Percentiles rank a stretch among this genome's conserved stretches.
Evolutionary conservation across 2,797 vertebrate genomes (phyloP).

Genomic region (Lutjanus campechanus): DNA sequence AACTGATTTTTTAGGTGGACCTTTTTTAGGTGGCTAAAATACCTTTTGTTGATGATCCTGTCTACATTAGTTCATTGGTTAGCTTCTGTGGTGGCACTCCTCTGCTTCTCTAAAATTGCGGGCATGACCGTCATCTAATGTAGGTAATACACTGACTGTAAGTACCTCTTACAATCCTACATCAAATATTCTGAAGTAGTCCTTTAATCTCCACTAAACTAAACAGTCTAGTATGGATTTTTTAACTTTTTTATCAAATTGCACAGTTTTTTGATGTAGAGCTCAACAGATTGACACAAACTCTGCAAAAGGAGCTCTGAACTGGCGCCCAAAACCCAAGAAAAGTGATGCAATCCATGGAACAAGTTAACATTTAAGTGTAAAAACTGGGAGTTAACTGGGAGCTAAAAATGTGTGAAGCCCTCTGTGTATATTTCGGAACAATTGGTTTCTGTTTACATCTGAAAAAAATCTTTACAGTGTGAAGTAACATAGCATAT

Average conservation of each 20-base stretch:
- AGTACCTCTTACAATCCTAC: too few species aligned
- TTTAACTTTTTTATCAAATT: not conserved
- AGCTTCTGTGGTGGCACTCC: too few species aligned
- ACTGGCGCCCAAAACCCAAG: conserved; percentile 11
- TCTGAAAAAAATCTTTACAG: conserved; percentile 72
- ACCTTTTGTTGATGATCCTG: too few species aligned
- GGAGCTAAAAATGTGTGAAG: conserved; percentile 19
- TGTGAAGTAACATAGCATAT: conserved; percentile 65
- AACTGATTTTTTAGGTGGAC: too few species aligned
- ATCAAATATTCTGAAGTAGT: too few species aligned
- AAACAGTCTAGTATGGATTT: not conserved
- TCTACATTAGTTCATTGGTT: too few species aligned
- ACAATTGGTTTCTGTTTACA: conserved; percentile 69
- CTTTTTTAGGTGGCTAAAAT: too few species aligned
- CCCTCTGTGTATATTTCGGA: conserved; percentile 27
- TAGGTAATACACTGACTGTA: too few species aligned
- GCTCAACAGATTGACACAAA: conserved; percentile 29
- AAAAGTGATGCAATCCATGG: not conserved
- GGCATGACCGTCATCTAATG: too few species aligned
- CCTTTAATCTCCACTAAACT: not conserved
- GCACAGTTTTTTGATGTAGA: not conserved
- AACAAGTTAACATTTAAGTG: not conserved
- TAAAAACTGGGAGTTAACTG: not conserved
- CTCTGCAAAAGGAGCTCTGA: conserved; percentile 20
- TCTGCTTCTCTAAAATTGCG: too few species aligned